phyloP scores from a whole-genome alignment of 2,113 vertebrate species.

The Pelusios castaneus region DNA sequence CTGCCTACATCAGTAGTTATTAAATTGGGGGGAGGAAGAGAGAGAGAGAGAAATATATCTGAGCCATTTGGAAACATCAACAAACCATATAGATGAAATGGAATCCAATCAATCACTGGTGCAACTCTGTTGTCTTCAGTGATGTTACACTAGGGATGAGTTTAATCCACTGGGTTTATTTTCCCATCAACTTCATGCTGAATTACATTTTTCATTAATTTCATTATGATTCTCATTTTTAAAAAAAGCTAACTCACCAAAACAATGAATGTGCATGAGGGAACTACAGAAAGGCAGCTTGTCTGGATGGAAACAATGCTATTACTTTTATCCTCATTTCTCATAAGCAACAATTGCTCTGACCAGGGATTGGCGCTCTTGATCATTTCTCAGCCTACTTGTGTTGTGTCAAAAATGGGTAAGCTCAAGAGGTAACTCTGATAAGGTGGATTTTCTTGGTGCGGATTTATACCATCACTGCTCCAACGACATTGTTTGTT shows the following conservation, averaged over 20 bases:
- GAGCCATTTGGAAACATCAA: not conserved
- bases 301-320: constrained; percentile 1
- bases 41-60: not conserved
- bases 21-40: not conserved
- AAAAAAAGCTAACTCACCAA: not conserved
- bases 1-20: not conserved
- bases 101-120: not conserved
- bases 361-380: not conserved
- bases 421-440: not conserved
- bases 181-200: not conserved
- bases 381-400: not conserved
- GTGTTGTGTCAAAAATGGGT: constrained; percentile 4
- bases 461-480: constrained; percentile 2
- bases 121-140: not conserved
- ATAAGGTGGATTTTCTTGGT: not conserved
- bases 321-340: not conserved
- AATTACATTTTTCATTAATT: not conserved
- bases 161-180: not conserved
- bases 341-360: constrained; percentile 6
- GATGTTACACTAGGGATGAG: not conserved
- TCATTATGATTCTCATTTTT: not conserved
- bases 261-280: not conserved
- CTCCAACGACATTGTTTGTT: not conserved
- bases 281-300: not conserved
- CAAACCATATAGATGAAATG: not conserved